Conservation (phyloP, 2,113 vertebrate genomes). For the Geothlypis trichas region DNA sequence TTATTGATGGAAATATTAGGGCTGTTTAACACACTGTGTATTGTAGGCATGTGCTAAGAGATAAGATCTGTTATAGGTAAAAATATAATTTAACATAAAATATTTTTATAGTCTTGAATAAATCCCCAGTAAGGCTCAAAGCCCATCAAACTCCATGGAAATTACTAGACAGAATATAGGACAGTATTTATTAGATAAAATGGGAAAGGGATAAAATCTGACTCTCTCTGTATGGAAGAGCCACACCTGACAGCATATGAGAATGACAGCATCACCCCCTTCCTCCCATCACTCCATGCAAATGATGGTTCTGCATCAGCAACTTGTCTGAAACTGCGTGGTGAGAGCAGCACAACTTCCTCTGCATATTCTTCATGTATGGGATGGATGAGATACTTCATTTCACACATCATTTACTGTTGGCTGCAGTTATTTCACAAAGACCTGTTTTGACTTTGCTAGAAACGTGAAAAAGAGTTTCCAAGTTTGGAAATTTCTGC, state of each 20-base stretch:
- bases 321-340: not conserved
- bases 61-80: not conserved
- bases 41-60: not conserved
- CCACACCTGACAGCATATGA: not conserved
- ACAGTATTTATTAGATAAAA: not conserved
- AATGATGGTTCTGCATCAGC: slow-evolving; percentile 10
- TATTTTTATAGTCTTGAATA: not conserved
- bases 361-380: slow-evolving; percentile 3
- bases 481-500: slow-evolving; percentile 41
- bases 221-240: not conserved
- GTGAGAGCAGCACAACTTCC: slow-evolving; percentile 26
- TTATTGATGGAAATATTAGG: not conserved
- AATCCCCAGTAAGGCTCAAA: not conserved
- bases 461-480: slow-evolving; percentile 27
- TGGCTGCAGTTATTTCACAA: slow-evolving; percentile 49
- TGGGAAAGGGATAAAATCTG: not conserved
- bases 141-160: not conserved
- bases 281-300: not conserved
- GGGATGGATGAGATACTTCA: slow-evolving; percentile 38
- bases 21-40: not conserved
- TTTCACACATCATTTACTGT: slow-evolving; percentile 65
- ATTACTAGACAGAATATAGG: not conserved
- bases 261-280: slow-evolving; percentile 23
- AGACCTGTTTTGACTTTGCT: slow-evolving; percentile 52
- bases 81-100: not conserved